Evolutionary conservation across 2,797 vertebrate species (phyloP), one percentile per base, ranked within the genome.

Genomic region (Malacoctenus gilli): DNA sequence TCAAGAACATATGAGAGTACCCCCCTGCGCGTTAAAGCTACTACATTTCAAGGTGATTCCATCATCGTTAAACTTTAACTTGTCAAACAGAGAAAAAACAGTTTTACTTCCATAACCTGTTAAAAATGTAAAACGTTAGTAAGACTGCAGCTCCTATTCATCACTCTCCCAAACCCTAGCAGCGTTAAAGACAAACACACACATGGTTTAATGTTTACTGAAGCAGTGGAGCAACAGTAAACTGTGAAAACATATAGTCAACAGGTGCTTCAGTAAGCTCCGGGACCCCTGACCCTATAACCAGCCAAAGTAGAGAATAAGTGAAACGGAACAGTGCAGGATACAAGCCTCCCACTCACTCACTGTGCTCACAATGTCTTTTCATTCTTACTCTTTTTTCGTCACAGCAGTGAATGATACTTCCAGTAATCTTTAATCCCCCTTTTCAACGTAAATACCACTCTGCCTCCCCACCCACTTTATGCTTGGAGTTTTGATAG

Each of bases 401-500:
- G 30, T 60, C 13, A 23, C 22, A 28, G 1, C 6, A 30, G 34
- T 41, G 37, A 46, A 62, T 19, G 10, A 39, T 5, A 0, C 14
- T 8, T 28, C 25, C 25, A 4, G 25, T 28, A 28, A 28, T 28
- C 25, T 28, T 23, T 8, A 23, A 23, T 23, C 22, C 22, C 6
- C 9, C 5, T 5, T 28, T 28, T 28, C 5, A 28, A 28, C 9
- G 25, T 28, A 28, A 28, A 28, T 28, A 28, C 6, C 25, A 4
- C 25, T 28, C 5, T 25, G 23, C 42, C 44, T 56, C 59, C n/a
- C 67, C 37, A 53, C 70, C 35, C 34, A 18, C 7, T 52, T n/a
- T 23, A 16, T 46, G 18, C 37, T 48, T 28, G 12, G 21, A n/a
- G 23, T 54, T 62, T 37, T 3, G 3, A 36, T 21, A 57, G 1